phyloP scores from a whole-genome alignment of 2,888 invertebrate species.

The Serrognathus titanus region DNA sequence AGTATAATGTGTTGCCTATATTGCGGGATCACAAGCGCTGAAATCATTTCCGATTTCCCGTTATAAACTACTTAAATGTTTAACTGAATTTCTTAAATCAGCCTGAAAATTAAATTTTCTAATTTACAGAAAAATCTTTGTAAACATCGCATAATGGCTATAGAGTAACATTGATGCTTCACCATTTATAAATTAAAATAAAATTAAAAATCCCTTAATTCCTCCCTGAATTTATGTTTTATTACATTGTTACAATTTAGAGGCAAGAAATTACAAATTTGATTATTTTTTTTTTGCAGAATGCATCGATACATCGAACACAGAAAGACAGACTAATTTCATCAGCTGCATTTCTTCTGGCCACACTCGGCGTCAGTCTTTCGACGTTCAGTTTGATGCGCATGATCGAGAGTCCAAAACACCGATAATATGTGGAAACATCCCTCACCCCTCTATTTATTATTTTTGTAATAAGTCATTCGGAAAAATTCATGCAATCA shows the following conservation, averaged over 20 bases:
- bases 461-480: background rate
- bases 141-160: too few relatives aligned
- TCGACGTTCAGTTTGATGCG: constrained; percentile 46
- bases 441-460: background rate
- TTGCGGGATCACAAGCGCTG: too few relatives aligned
- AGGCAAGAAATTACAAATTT: background rate
- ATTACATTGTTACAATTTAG: background rate
- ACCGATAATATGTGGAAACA: constrained; percentile 14
- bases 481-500: background rate
- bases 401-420: constrained; percentile 27
- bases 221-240: background rate
- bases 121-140: too few relatives aligned
- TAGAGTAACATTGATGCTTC: too few relatives aligned
- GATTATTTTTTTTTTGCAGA: constrained; percentile 27
- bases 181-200: too few relatives aligned
- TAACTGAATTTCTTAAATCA: too few relatives aligned
- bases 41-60: too few relatives aligned
- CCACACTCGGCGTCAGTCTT: constrained; percentile 43
- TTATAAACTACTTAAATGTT: too few relatives aligned
- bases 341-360: constrained; percentile 43
- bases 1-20: too few relatives aligned
- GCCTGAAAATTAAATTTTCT: too few relatives aligned
- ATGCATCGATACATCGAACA: constrained; percentile 27
- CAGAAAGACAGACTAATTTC: constrained; percentile 39
- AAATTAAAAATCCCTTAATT: background rate